phyloP scores from a whole-genome alignment of 2,113 vertebrate species.

The Protobothrops flavoviridis region DNA sequence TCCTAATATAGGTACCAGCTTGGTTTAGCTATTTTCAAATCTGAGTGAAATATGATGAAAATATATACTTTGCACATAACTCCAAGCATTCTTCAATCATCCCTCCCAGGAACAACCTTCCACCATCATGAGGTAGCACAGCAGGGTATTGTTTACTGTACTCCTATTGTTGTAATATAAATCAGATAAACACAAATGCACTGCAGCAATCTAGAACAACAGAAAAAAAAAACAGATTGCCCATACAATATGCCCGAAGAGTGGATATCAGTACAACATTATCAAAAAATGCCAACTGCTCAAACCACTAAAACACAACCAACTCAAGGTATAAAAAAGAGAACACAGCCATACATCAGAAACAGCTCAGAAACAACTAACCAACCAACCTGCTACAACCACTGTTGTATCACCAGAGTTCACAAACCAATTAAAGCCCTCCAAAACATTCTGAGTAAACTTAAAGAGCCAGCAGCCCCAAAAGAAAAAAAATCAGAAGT shows the following conservation, averaged over 20 bases:
- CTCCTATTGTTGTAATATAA: not conserved
- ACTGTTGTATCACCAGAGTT: not conserved
- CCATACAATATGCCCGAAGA: not conserved
- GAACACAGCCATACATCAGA: not conserved
- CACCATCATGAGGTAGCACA: not conserved
- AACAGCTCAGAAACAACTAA: not conserved
- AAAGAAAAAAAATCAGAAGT: not conserved
- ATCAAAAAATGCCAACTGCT: not conserved
- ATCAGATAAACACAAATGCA: not conserved
- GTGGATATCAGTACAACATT: not conserved
- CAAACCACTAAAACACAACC: not conserved
- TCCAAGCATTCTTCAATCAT: not conserved
- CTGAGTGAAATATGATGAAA: not conserved
- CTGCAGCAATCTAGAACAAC: not conserved
- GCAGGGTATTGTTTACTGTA: not conserved
- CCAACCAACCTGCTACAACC: not conserved
- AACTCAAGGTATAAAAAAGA: not conserved
- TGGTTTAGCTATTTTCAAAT: not conserved
- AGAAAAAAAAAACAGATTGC: not conserved
- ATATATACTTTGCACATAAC: not conserved
- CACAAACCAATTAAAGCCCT: not conserved
- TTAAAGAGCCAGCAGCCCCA: not conserved
- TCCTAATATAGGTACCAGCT: not conserved
- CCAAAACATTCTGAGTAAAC: not conserved
- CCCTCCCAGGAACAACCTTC: not conserved